A percentile compares a stretch with the other conserved stretches of the same genome.
phyloP scores from a whole-genome alignment of 2,888 invertebrate genomes.

The Emmelina monodactyla region DNA sequence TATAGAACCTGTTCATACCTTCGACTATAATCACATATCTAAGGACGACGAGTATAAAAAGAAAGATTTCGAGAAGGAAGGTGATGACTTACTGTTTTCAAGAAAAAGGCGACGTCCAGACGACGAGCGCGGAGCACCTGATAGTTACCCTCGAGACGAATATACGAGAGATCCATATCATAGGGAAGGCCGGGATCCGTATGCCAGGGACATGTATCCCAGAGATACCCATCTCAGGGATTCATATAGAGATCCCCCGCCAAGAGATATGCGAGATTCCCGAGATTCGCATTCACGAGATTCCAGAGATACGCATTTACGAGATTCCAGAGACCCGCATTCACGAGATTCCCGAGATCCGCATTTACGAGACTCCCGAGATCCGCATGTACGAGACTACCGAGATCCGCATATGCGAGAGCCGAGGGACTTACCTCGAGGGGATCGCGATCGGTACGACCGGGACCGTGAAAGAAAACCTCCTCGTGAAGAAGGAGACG shows the following conservation, averaged over 20 bases:
- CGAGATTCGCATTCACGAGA: not conserved
- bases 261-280: not conserved
- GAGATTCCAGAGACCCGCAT: not conserved
- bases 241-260: not conserved
- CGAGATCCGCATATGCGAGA: not conserved
- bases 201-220: not conserved
- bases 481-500: constrained; percentile 14
- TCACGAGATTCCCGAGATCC: not conserved
- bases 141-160: constrained; percentile 14
- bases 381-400: not conserved
- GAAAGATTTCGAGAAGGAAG: constrained; percentile 44
- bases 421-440: not conserved
- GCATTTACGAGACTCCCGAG: not conserved
- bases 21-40: constrained; percentile 75
- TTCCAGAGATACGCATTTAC: not conserved
- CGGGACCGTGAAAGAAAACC: constrained; percentile 16
- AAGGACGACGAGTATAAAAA: constrained; percentile 42
- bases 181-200: not conserved
- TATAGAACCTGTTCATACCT: constrained; percentile 71
- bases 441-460: constrained; percentile 10
- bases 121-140: constrained; percentile 23
- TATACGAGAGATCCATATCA: constrained; percentile 5
- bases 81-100: constrained; percentile 32
- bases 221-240: not conserved
- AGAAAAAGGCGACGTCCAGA: constrained; percentile 14